These are phyloP conservation scores for Parapsyche elsis DNA, from an alignment of 1,140 invertebrate genomes.

Conservation along the genomic window DNA sequence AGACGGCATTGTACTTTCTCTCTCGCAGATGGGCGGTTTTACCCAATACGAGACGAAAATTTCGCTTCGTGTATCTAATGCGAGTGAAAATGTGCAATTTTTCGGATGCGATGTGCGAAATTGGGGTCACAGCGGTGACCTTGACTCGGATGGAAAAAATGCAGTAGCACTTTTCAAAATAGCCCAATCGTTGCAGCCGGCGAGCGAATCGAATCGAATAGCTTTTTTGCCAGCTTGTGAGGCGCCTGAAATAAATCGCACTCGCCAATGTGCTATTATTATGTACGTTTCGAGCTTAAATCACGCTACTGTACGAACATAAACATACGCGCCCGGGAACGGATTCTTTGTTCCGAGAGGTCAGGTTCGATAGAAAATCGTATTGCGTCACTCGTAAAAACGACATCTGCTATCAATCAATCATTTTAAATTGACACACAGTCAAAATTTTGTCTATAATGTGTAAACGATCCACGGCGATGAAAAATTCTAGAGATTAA, in stretches of 20 bases:
- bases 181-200: not conserved
- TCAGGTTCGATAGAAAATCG: slow-evolving; percentile 10
- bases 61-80: too few relatives aligned
- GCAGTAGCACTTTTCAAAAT: slow-evolving; percentile 2
- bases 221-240: not conserved
- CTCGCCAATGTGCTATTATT: slow-evolving; percentile 27
- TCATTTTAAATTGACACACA: too few relatives aligned
- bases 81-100: too few relatives aligned
- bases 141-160: slow-evolving; percentile 15
- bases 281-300: slow-evolving; percentile 27
- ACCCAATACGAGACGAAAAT: too few relatives aligned
- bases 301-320: slow-evolving; percentile 2
- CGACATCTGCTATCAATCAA: too few relatives aligned
- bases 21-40: too few relatives aligned
- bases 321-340: slow-evolving; percentile 23
- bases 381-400: not conserved
- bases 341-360: slow-evolving; percentile 38
- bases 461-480: too few relatives aligned
- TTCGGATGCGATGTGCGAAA: too few relatives aligned
- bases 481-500: too few relatives aligned
- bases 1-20: too few relatives aligned
- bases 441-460: too few relatives aligned
- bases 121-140: not conserved
- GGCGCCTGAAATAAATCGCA: slow-evolving; percentile 29
- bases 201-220: slow-evolving; percentile 25